Evolutionary conservation across 2,113 vertebrate species (phyloP).

Genomic region (Boulengeromyrus knoepffleri): DNA sequence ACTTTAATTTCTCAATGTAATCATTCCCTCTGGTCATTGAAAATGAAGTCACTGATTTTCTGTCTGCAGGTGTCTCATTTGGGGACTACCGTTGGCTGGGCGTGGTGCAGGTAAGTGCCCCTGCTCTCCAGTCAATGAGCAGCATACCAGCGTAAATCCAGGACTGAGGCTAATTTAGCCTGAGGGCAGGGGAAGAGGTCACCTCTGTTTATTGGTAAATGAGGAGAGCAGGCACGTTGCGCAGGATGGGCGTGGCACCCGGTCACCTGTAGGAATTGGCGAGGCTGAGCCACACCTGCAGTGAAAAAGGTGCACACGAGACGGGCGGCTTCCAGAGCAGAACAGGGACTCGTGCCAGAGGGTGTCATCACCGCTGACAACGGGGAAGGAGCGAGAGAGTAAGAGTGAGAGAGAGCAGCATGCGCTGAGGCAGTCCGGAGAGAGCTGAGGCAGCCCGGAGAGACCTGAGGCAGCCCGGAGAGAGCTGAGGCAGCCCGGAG

Average conservation of each 20-base stretch:
- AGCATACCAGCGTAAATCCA: background rate
- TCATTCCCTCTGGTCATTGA: background rate
- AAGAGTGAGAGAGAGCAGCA: background rate
- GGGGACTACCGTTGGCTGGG: background rate
- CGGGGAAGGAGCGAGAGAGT: background rate
- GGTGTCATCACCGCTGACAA: background rate
- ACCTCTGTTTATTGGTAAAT: background rate
- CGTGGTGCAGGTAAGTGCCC: background rate
- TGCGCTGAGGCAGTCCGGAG: background rate
- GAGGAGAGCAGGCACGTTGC: background rate
- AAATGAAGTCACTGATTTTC: background rate
- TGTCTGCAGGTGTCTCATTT: background rate
- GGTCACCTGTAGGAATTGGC: background rate
- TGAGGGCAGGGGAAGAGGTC: background rate
- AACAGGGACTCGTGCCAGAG: background rate
- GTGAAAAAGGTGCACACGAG: conserved; percentile 10
- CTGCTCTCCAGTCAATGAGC: background rate
- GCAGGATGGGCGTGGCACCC: conserved; percentile 2
- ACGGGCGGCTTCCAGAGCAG: background rate
- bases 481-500: background rate
- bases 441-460: no score
- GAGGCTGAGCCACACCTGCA: background rate
- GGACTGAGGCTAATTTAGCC: background rate
- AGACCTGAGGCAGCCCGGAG: background rate
- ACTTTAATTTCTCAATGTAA: background rate